Conservation (phyloP, 30 jellyfish, hydroid and myxozoan species). For the Turritopsis rubra region DNA sequence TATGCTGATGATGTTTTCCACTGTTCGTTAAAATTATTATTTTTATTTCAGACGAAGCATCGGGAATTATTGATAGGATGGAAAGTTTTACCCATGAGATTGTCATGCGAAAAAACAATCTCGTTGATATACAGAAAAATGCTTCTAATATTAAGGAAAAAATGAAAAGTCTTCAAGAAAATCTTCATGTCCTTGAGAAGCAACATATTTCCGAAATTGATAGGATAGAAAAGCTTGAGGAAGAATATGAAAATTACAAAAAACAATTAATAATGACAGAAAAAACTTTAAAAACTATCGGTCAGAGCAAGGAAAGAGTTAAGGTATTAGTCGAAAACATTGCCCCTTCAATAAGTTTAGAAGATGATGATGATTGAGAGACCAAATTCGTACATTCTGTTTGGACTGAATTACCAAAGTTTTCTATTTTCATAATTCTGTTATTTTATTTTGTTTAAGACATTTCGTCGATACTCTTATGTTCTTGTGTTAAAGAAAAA, state of each 20-base stretch:
- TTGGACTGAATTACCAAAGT: too few species aligned
- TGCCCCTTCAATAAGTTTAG: conserved; percentile 3
- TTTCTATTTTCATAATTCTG: background rate
- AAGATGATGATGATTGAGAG: background rate
- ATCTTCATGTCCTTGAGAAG: background rate
- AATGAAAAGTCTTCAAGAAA: background rate
- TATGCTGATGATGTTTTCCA: background rate
- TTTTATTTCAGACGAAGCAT: conserved; percentile 3
- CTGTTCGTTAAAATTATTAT: background rate
- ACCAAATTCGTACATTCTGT: too few species aligned
- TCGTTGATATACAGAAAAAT: background rate
- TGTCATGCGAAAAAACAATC: background rate
- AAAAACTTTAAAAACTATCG: background rate
- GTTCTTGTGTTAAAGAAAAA: background rate
- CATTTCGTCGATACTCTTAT: background rate
- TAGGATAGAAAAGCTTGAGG: background rate
- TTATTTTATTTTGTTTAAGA: background rate
- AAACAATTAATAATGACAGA: background rate
- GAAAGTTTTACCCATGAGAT: background rate
- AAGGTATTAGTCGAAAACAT: background rate
- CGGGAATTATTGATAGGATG: background rate
- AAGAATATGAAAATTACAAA: background rate
- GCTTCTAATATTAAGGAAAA: background rate
- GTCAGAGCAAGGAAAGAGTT: background rate
- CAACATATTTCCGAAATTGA: background rate